phyloP scores from a whole-genome alignment of 2,797 vertebrate species.

The Dryobates pubescens region DNA sequence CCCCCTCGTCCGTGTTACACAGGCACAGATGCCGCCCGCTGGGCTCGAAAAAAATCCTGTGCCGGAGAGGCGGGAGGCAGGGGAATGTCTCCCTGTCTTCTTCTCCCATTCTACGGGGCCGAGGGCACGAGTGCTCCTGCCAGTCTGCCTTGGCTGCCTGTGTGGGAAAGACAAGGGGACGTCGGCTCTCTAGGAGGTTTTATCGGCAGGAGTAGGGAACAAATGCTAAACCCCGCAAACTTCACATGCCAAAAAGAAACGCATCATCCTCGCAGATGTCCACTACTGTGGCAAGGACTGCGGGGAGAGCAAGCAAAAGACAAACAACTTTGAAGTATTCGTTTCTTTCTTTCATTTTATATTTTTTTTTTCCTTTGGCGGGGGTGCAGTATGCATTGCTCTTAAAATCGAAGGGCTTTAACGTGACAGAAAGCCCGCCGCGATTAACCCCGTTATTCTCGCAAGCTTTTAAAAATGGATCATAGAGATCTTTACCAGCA shows the following conservation, averaged over 20 bases:
- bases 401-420: neutral
- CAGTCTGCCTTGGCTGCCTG: neutral
- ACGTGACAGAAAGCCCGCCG: accelerated
- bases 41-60: neutral
- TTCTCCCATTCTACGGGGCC: neutral
- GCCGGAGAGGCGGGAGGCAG: neutral
- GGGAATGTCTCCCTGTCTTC: neutral
- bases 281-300: neutral
- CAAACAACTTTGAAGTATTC: neutral
- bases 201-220: neutral
- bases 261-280: neutral
- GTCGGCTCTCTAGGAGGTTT: neutral
- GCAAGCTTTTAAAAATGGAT: neutral
- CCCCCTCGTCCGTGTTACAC: neutral
- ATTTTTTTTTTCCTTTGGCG: accelerated
- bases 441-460: neutral
- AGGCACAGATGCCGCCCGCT: too few relatives aligned
- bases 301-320: neutral
- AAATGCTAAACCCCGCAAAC: neutral
- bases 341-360: neutral
- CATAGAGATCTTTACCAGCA: neutral
- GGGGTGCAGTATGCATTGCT: neutral
- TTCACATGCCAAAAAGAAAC: neutral
- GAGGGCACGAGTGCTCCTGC: neutral
- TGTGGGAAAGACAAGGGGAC: neutral